Percentiles rank a stretch among this genome's conserved stretches.
Conservation (phyloP, 2,113 vertebrate species). For the Genyomyrus donnyi region DNA sequence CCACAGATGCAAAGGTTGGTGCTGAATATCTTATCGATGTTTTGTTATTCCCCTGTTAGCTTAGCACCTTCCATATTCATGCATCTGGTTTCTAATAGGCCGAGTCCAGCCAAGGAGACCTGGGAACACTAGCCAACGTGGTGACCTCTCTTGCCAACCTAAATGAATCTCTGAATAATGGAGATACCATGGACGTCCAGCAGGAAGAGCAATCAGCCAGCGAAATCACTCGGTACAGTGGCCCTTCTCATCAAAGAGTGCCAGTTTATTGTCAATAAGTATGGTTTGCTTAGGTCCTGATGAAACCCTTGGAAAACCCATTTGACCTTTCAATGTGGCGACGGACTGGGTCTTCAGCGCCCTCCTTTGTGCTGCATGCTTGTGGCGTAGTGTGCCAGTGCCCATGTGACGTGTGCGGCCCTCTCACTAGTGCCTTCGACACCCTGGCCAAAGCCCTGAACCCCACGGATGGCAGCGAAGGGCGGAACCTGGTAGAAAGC, state of each 20-base stretch:
- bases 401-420: constrained; percentile 2
- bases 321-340: neutral
- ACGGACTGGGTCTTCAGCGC: too few species aligned
- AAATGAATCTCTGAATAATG: constrained; percentile 85
- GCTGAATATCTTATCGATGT: neutral
- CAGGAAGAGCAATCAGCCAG: constrained; percentile 83
- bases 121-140: constrained; percentile 92
- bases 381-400: constrained; percentile 16
- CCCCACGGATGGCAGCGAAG: constrained; percentile 66
- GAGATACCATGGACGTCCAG: constrained; percentile 75
- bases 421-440: constrained; percentile 82
- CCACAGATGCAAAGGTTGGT: constrained; percentile 81
- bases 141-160: constrained; percentile 91
- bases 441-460: constrained; percentile 97
- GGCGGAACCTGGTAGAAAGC: constrained; percentile 68
- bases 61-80: neutral
- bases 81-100: constrained; percentile 51
- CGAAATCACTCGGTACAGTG: constrained; percentile 82
- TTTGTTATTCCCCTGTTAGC: neutral
- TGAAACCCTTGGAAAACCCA: neutral
- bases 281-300: neutral
- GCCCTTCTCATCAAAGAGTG: neutral
- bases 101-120: constrained; percentile 81
- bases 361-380: neutral
- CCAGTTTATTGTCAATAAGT: neutral